These are phyloP conservation scores for Pogonognathellus flavescens DNA, from an alignment of 1,140 invertebrate genomes.

Conservation along the genomic window DNA sequence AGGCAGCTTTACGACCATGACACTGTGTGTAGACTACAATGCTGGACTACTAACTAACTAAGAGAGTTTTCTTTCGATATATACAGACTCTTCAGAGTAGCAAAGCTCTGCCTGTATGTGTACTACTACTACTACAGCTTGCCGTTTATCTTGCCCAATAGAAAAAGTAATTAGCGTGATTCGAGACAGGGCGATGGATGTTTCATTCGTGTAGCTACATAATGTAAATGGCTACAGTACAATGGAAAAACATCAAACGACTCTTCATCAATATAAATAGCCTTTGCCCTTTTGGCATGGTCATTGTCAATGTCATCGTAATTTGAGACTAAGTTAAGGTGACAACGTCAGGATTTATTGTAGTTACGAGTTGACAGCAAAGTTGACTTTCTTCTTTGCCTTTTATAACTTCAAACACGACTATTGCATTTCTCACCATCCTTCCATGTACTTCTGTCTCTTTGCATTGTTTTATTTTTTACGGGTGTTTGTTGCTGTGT, in stretches of 20 bases:
- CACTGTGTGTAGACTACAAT: constrained; percentile 38
- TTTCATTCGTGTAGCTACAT: constrained; percentile 40
- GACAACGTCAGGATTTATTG: constrained; percentile 59
- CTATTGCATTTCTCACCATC: constrained; percentile 27
- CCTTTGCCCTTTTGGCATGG: constrained; percentile 43
- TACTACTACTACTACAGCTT: not conserved
- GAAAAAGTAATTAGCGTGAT: constrained; percentile 47
- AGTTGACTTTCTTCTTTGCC: constrained; percentile 1
- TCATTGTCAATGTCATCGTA: constrained; percentile 51
- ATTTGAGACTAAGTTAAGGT: constrained; percentile 53
- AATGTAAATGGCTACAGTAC: constrained; percentile 32
- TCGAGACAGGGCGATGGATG: constrained; percentile 44
- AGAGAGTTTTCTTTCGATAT: not conserved
- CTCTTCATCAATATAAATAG: constrained; percentile 50
- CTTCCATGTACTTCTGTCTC: not conserved
- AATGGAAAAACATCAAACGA: constrained; percentile 43
- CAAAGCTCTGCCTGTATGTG: not conserved
- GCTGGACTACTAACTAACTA: not conserved
- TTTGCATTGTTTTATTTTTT: constrained; percentile 16
- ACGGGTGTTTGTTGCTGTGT: not conserved
- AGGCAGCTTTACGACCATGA: constrained; percentile 30
- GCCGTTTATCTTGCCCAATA: constrained; percentile 26
- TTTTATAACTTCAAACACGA: not conserved
- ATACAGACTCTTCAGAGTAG: too few relatives aligned
- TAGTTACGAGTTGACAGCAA: not conserved